Percentiles rank a stretch among this genome's conserved stretches.
Evolutionary conservation across 2,113 vertebrate genomes (phyloP).

Genomic region (Onychostoma macrolepis): DNA sequence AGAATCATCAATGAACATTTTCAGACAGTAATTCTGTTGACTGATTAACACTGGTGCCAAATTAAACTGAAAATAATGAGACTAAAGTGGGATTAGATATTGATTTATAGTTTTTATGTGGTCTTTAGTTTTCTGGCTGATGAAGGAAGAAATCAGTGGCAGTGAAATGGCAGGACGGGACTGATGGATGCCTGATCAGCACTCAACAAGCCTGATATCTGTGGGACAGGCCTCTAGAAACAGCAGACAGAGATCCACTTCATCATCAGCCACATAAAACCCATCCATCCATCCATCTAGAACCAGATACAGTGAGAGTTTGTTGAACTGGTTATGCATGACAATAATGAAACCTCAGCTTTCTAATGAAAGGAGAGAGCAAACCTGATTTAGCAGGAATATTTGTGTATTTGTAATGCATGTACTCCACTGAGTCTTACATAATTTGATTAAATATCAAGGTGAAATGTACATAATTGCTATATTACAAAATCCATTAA

Average conservation of each 20-base stretch:
- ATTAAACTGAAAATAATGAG: no score
- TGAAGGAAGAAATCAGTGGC: not conserved
- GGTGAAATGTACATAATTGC: not conserved
- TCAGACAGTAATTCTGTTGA: no score
- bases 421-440: not conserved
- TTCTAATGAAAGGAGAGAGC: not conserved
- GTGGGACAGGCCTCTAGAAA: no score
- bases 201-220: not conserved
- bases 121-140: not conserved
- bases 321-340: not conserved
- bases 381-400: not conserved
- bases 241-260: not conserved
- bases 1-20: no score
- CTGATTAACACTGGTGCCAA: no score
- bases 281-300: not conserved
- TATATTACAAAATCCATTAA: not conserved
- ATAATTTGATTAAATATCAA: slow-evolving; percentile 5
- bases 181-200: not conserved
- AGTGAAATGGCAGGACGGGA: not conserved
- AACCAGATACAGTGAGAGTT: not conserved
- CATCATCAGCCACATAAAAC: not conserved
- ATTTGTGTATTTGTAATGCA: not conserved
- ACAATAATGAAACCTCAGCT: not conserved
- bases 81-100: no score
- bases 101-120: no score